Base-by-base conservation (phyloP, 2,797 vertebrate genomes). In the Accipiter minullus region DNA sequence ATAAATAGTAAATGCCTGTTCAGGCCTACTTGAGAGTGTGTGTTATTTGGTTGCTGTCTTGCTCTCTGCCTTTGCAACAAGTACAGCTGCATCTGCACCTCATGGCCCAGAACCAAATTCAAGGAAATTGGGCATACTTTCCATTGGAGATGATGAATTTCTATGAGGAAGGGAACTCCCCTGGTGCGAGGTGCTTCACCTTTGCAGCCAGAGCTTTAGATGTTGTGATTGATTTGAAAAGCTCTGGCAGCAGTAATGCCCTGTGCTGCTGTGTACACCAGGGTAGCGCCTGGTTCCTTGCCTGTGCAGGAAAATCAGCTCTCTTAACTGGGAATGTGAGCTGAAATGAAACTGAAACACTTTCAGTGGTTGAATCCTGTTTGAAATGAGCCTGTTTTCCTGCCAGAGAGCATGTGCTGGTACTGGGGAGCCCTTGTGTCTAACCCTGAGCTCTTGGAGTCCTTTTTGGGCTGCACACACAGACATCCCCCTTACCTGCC, bases 1-100 rank as follows among this genome's bases (percentile, higher is more conserved):
- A 96, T 95, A 97, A 95, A 96, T 95, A 95, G 95, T 86, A 95
- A 90, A 90, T 83, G 90, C 82, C 76, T 67, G 76, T 62, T 86
- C 62, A 20, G 88, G 84, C 80, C 93, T 92, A 23, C 62, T 77
- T 75, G 45, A 0, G 5, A 71, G 68, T 26, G 32, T 1, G 3
- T 5, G 36, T n/a, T 71, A 22, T 42, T 88, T 42, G 63, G 64
- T 63, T 40, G 40, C 34, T 32, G 52, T 36, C 64, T 67, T 38
- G 29, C 13, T 90, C 45, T 71, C 55, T 62, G 59, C 25, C 29
- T 86, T 68, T 52, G 55, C 80, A 67, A n/a, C 31, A 72, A 66
- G 44, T 74, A 15, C 45, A 44, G 12, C 50, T 4, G 8, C 42
- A 26, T 68, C 38, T 0, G 0, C 29, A 11, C 48, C 58, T 42